These are phyloP conservation scores for Opisthocomus hoazin DNA, from an alignment of 2,113 vertebrate genomes.

Conservation along the genomic window DNA sequence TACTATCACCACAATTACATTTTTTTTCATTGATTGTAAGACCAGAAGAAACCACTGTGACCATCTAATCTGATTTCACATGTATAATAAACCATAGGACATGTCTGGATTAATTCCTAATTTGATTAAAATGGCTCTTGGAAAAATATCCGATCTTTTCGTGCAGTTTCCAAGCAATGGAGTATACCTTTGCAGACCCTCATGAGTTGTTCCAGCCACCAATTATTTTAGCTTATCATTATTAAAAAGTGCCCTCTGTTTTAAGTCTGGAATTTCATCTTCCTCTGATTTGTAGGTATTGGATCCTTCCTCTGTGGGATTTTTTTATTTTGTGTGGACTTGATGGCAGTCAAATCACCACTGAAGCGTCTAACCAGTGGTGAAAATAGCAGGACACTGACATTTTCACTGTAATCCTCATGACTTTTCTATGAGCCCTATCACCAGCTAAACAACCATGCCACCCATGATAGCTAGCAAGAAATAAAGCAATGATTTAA, in stretches of 20 bases:
- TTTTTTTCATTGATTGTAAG: constrained; percentile 20
- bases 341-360: background rate
- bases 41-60: constrained; percentile 14
- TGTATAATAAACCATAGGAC: background rate
- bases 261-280: background rate
- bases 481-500: background rate
- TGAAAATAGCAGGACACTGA: background rate
- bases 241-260: background rate
- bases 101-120: constrained; percentile 23
- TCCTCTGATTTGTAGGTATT: background rate
- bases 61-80: constrained; percentile 29
- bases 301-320: background rate
- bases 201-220: background rate
- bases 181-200: background rate
- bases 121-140: background rate
- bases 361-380: background rate
- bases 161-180: background rate
- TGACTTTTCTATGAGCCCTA: background rate
- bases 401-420: background rate
- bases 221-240: background rate
- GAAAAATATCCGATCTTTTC: background rate
- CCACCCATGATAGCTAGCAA: background rate
- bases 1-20: background rate
- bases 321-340: background rate
- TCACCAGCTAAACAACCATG: background rate